These are phyloP conservation scores for Stigmatopora argus DNA, from an alignment of 2,113 vertebrate genomes.

Conservation along the genomic window DNA sequence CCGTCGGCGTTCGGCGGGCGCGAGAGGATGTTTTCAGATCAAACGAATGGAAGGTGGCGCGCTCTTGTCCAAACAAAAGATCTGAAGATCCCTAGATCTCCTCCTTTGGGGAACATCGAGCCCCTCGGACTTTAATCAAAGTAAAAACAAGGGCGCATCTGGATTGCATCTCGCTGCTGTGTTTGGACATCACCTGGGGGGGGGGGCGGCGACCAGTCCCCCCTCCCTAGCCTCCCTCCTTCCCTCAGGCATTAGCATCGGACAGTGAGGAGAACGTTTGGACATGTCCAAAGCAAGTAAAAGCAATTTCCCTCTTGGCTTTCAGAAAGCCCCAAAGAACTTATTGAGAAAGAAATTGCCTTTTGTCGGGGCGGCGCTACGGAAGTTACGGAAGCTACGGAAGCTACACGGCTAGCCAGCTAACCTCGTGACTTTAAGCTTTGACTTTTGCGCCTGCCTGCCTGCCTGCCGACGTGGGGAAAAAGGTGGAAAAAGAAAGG, in stretches of 20 bases:
- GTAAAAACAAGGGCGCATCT: constrained; percentile 12
- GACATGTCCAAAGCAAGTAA: no score
- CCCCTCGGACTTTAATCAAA: constrained; percentile 14
- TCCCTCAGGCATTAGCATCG: not conserved
- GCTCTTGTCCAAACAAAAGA: not conserved
- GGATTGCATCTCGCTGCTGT: constrained; percentile 5
- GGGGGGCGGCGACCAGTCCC: no score
- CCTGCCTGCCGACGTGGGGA: no score
- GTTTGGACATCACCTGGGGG: constrained; percentile 9
- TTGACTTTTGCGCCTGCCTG: no score
- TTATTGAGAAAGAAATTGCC: no score
- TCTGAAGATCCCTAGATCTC: not conserved
- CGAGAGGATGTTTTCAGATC: constrained; percentile 45
- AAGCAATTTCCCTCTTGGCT: not conserved
- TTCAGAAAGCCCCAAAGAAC: not conserved
- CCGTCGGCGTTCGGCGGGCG: constrained; percentile 10
- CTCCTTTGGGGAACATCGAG: constrained; percentile 2
- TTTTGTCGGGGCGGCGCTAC: no score
- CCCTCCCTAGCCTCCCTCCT: not conserved
- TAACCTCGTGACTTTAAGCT: no score
- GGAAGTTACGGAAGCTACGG: no score
- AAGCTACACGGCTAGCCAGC: no score
- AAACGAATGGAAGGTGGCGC: constrained; percentile 34
- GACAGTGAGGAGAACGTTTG: constrained; percentile 1
- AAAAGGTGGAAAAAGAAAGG: not conserved